Base-by-base conservation (phyloP, 2,888 invertebrate species). In the Leptinotarsa rubiginosa region DNA sequence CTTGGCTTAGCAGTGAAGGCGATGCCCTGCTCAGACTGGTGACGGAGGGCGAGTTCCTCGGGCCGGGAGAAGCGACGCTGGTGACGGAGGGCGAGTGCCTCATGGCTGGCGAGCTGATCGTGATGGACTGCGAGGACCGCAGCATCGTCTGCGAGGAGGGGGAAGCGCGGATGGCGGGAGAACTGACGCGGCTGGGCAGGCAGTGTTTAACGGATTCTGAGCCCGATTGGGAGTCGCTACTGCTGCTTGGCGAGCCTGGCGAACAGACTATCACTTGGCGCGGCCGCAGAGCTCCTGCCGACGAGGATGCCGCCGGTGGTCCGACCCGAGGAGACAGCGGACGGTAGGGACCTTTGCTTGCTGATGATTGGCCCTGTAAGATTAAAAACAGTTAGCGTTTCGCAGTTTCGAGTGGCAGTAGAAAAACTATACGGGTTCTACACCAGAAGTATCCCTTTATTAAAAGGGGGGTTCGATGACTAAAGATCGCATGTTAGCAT, bases 211-310 rank as follows among this genome's bases (percentile, higher is more conserved):
- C 92, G 79, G 93, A 92, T 84, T 93, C 94, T 82, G 94, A 94
- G 82, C 94, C 95, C 84, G 93, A 93, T 86, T 93, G 94, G 82
- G 93, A 93, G 86, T 94, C 94, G 85, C 94, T 94, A 90, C 94
- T 93, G 82, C 84, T 95, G 92, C 80, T 80, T 92, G 95, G 94
- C 87, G 95, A 95, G 91, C 94, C 83, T 91, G 95, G 95, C 85
- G 94, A 93, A 86, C 93, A 91, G 83, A 91, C 90, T 90, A 91
- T 91, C 90, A 91, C 91, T 89, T 91, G 88, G 75, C 88, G 87
- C 74, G 88, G 87, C 80, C 85, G 87, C 86, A 85, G 86, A 65
- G 54, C 78, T 74, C 78, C 80, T 76, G 76, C 83, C 77, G 79
- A 73, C 74, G 78, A 78, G 75, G 78, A 82, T 78, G 89, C 89